Evolutionary conservation across 1,140 invertebrate species (phyloP).

Genomic region (Cyclina sinensis): DNA sequence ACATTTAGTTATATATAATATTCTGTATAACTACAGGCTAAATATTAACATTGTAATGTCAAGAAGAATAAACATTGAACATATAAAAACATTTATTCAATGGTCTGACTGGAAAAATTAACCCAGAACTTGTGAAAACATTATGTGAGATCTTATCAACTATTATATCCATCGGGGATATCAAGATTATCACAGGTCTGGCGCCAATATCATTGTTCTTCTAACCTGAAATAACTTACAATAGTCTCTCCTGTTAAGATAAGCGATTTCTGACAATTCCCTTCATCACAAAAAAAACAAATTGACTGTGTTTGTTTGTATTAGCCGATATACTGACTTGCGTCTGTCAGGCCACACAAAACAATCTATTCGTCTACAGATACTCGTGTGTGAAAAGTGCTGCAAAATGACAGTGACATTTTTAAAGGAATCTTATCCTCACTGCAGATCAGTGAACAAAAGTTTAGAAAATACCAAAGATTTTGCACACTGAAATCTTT

Average conservation of each 20-base stretch:
- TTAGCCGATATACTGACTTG: neutral
- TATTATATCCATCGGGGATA: constrained; percentile 29
- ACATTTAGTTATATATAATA: too few species aligned
- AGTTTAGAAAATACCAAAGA: too few species aligned
- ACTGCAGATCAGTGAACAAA: too few species aligned
- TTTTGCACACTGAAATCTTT: too few species aligned
- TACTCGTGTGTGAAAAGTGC: too few species aligned
- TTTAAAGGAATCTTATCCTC: too few species aligned
- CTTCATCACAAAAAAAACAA: constrained; percentile 44
- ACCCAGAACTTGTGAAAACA: neutral
- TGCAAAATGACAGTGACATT: too few species aligned
- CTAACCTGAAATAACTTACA: constrained; percentile 53
- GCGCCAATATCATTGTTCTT: constrained; percentile 62
- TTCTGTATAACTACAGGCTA: too few species aligned
- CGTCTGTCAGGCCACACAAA: neutral
- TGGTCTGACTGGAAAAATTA: neutral
- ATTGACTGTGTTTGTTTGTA: constrained; percentile 11
- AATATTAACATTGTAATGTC: too few species aligned
- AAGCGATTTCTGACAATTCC: constrained; percentile 44
- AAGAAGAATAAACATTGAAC: too few species aligned
- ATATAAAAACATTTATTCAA: too few species aligned
- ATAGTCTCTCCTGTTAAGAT: constrained; percentile 50
- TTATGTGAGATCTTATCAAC: constrained; percentile 50
- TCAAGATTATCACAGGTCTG: constrained; percentile 41
- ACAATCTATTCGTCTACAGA: neutral